Evolutionary conservation across 2,113 vertebrate species (phyloP).

Genomic region (Dasyurus viverrinus): DNA sequence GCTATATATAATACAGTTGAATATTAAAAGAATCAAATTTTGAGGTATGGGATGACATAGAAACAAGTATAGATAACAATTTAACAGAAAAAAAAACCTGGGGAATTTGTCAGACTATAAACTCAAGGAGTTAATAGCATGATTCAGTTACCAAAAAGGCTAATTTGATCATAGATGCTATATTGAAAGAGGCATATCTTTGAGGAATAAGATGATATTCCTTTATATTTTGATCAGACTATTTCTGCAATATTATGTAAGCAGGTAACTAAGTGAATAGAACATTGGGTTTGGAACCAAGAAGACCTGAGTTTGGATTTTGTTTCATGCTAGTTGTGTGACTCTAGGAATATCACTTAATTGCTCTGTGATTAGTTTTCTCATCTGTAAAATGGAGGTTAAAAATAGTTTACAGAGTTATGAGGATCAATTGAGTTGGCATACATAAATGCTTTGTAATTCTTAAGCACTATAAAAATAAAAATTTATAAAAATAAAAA

Average conservation of each 20-base stretch:
- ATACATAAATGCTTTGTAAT: neutral
- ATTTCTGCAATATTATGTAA: neutral
- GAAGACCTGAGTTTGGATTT: neutral
- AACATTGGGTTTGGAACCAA: neutral
- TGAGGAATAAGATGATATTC: neutral
- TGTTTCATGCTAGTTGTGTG: neutral
- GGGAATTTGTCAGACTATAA: neutral
- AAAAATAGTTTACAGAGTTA: neutral
- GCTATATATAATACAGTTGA: neutral
- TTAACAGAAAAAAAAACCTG: neutral
- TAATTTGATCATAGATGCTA: neutral
- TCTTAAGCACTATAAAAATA: neutral
- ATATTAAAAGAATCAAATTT: neutral
- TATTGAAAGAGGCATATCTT: neutral
- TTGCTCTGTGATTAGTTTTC: neutral
- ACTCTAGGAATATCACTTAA: neutral
- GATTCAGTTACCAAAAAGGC: neutral
- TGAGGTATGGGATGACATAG: neutral
- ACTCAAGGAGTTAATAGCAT: neutral
- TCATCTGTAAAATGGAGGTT: neutral
- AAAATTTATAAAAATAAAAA: too few relatives aligned
- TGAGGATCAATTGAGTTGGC: neutral
- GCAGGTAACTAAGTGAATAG: neutral
- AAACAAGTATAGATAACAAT: neutral
- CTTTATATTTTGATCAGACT: neutral